These are phyloP conservation scores for Phoeniculus purpureus DNA, from an alignment of 2,797 vertebrate species.

Conservation along the genomic window DNA sequence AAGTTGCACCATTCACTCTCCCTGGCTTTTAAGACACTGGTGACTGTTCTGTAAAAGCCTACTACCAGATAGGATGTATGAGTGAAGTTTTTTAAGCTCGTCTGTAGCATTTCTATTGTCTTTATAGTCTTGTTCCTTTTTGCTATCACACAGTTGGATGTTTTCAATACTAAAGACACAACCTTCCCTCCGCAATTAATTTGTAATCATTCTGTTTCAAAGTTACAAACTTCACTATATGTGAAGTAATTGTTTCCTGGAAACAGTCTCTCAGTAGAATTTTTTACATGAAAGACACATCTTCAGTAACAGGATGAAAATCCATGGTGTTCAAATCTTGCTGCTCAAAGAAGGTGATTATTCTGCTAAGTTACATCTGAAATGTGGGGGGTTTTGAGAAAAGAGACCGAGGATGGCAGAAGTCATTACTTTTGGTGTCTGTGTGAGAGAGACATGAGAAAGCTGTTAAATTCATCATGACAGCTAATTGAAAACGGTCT, in stretches of 20 bases:
- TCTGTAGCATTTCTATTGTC: background rate
- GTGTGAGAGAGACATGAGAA: background rate
- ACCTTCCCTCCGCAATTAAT: accelerated
- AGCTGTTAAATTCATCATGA: background rate
- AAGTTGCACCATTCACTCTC: background rate
- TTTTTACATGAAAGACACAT: background rate
- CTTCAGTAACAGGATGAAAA: background rate
- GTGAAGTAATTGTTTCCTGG: background rate
- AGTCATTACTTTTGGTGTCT: background rate
- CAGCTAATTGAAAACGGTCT: background rate
- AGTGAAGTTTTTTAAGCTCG: background rate
- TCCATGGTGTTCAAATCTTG: background rate
- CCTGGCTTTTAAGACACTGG: background rate
- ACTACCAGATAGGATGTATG: background rate
- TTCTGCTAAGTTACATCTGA: background rate
- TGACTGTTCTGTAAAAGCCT: background rate
- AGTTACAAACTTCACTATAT: background rate
- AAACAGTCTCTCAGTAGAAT: background rate
- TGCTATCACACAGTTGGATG: accelerated
- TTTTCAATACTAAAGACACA: background rate
- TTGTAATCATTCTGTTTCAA: background rate
- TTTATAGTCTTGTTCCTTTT: background rate
- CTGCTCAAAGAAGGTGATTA: background rate
- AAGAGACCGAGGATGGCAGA: background rate
- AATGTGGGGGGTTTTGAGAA: background rate